These are phyloP conservation scores for Stichodactyla helianthus DNA, from an alignment of 64 coral and sea anemone species.

Conservation along the genomic window DNA sequence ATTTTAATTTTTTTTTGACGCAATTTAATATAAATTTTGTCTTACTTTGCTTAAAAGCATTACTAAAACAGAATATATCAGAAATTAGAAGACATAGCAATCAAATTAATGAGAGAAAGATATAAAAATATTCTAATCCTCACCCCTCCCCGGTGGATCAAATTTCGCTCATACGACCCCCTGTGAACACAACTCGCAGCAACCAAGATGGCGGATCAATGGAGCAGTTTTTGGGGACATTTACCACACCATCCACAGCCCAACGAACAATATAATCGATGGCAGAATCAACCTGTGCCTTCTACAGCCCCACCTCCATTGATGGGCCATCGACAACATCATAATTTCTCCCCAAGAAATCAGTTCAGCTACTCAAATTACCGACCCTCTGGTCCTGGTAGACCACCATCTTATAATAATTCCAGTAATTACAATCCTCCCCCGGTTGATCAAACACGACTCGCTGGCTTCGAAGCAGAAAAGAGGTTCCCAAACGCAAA, in stretches of 20 bases:
- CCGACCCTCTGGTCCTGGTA: background rate
- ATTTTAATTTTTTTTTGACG: background rate
- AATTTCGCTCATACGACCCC: background rate
- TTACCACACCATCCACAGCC: conserved; percentile 1
- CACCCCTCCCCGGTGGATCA: background rate
- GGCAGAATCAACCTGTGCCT: background rate
- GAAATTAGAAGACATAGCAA: background rate
- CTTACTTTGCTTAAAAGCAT: too few relatives aligned
- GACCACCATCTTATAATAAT: background rate
- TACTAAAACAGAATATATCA: background rate
- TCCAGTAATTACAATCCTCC: background rate
- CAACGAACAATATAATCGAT: background rate
- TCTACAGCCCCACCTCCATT: background rate
- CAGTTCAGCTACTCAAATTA: background rate
- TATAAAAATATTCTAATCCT: background rate
- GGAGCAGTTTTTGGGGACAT: conserved; percentile 10
- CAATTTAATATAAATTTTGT: background rate
- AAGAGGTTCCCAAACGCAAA: conserved; percentile 74
- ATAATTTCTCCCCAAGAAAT: background rate
- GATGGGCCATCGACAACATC: conserved; percentile 1
- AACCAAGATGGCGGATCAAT: conserved; percentile 16
- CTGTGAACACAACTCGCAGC: background rate
- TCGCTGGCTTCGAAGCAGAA: conserved; percentile 64
- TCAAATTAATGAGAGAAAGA: background rate
- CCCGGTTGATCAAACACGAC: conserved; percentile 5